These are phyloP conservation scores for Archaeoteleia sp. DNA, from an alignment of 2,888 invertebrate species.

Conservation along the genomic window DNA sequence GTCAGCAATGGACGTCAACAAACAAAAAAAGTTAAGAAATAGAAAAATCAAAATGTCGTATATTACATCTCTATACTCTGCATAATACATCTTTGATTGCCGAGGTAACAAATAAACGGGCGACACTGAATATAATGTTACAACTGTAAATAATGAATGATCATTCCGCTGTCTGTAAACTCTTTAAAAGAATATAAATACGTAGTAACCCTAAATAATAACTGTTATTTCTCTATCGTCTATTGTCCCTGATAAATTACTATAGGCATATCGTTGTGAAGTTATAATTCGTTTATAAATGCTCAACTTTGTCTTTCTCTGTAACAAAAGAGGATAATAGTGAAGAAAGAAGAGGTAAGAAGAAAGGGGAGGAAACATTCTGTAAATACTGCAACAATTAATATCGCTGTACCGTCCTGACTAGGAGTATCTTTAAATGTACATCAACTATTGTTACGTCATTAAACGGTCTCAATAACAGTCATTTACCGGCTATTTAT, in stretches of 20 bases:
- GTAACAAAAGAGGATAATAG: conserved; percentile 61
- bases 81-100: too few species aligned
- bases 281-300: conserved; percentile 63
- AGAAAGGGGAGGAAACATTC: conserved; percentile 40
- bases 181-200: conserved; percentile 9
- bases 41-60: too few species aligned
- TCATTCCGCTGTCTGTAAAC: conserved; percentile 10
- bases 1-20: too few species aligned
- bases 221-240: conserved; percentile 68
- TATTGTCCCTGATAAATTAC: conserved; percentile 72
- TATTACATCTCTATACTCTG: too few species aligned
- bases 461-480: conserved; percentile 42
- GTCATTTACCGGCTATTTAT: conserved; percentile 27
- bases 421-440: conserved; percentile 66
- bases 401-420: conserved; percentile 72
- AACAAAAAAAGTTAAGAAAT: too few species aligned
- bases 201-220: conserved; percentile 61
- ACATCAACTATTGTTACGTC: conserved; percentile 1
- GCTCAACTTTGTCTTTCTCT: conserved; percentile 45
- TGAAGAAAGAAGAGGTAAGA: conserved; percentile 23
- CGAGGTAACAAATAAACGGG: too few species aligned
- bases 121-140: too few species aligned
- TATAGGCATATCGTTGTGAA: conserved; percentile 72
- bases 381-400: conserved; percentile 74
- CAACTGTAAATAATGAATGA: conserved; percentile 6